Base-by-base conservation (phyloP, 2,113 vertebrate genomes). In the Pao palembangensis region DNA sequence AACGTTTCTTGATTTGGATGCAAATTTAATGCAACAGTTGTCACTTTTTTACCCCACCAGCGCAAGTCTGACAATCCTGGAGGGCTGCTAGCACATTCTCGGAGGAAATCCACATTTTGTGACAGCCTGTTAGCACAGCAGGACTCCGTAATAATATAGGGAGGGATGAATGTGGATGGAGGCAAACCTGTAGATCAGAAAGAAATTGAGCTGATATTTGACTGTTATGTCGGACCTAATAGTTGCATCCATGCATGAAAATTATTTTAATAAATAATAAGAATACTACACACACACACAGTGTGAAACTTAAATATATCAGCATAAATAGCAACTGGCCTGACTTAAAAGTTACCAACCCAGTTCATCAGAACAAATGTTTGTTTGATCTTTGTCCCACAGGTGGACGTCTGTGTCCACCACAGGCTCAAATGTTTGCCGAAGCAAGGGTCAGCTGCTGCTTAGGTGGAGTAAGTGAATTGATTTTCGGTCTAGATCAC, bases 91-190 rank as follows among this genome's bases (percentile, higher is more conserved):
- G 42, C 67, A 55, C 57, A 75, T 83, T 74, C 50, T 46, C n/a
- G n/a, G 61, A 71, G 60, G 49, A 64, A 62, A 83, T 49, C 75
- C 87, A 73, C 46, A 54, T 48, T 74, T 31, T 54, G 56, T 87
- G 90, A 88, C 28, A 31, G 21, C 21, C 21, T 23, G 21, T 23
- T 23, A 23, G 21, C 21, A 31, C 28, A 31, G 5, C 28, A 6
- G 28, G 28, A 31, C 85, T 83, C 75, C 55, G 57, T 68, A 62
- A 71, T 6, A 31, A 31, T 8, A 31, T 38, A 50, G 14, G 17
- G n/a, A 31, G 13, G 23, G 42, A 44, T 44, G 12, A 43, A 43
- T 2, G 16, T 47, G 15, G 23, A 55, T 23, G 18, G 31, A 61
- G 46, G 53, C 21, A 57, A 57, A 43, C 42, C 42, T 43, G 11